Conservation (phyloP, 1,140 invertebrate genomes). For the Sitodiplosis mosellana region DNA sequence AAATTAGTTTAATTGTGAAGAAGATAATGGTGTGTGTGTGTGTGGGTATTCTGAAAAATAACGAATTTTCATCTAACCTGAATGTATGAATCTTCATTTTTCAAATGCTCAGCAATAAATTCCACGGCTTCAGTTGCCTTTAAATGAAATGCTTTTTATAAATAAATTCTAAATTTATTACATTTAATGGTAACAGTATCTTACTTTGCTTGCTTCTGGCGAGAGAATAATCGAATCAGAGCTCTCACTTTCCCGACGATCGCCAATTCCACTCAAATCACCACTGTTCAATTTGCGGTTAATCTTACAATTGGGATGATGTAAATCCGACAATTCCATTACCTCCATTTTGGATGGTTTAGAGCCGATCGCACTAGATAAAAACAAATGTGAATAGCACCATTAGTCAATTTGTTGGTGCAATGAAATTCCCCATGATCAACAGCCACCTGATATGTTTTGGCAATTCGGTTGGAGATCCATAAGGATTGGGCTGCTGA, state of each 20-base stretch:
- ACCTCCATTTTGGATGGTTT: slow-evolving; percentile 70
- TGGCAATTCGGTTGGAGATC: slow-evolving; percentile 58
- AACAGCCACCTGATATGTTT: slow-evolving; percentile 46
- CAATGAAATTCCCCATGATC: neutral
- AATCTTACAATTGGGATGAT: slow-evolving; percentile 91
- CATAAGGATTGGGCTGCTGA: slow-evolving; percentile 52
- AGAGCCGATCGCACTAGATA: slow-evolving; percentile 31
- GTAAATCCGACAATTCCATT: slow-evolving; percentile 84
- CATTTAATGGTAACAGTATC: too few species aligned
- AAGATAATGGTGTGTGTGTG: too few species aligned
- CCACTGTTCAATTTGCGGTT: slow-evolving; percentile 62
- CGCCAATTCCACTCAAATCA: slow-evolving; percentile 36
- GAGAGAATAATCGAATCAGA: slow-evolving; percentile 77
- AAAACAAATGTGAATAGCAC: neutral
- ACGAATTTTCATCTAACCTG: slow-evolving; percentile 43
- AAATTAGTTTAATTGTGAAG: neutral
- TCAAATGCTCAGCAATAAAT: slow-evolving; percentile 93
- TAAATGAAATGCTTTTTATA: too few species aligned
- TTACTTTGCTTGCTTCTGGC: slow-evolving; percentile 76
- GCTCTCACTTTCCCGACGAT: slow-evolving; percentile 71
- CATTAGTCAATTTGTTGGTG: neutral
- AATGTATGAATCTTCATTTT: slow-evolving; percentile 92
- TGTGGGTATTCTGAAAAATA: too few species aligned
- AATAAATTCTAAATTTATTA: too few species aligned
- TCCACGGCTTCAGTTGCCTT: slow-evolving; percentile 81